Conservation (phyloP, 2,888 invertebrate species). For the Euplexia lucipara region DNA sequence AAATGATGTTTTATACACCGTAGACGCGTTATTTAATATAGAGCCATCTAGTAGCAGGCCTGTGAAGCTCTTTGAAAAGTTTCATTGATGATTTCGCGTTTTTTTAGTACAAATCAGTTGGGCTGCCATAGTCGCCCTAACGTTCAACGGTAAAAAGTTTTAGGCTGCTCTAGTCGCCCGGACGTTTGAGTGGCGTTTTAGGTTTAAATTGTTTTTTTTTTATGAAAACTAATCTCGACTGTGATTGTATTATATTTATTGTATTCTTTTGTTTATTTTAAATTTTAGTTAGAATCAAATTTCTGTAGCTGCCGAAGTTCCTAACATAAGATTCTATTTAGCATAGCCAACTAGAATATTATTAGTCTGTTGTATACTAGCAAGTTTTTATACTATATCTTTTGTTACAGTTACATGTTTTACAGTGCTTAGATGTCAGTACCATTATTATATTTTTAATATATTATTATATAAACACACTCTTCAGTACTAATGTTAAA, state of each 20-base stretch:
- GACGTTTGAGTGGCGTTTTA: no score
- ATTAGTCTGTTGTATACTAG: neutral
- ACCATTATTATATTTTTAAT: neutral
- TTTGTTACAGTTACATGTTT: neutral
- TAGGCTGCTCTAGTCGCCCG: no score
- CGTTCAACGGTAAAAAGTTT: no score
- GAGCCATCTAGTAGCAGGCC: no score
- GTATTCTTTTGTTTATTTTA: constrained; percentile 5
- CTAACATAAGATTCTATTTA: constrained; percentile 7
- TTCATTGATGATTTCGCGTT: no score
- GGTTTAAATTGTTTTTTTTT: neutral
- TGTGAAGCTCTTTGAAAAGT: no score
- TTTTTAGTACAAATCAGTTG: no score
- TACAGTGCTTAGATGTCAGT: neutral
- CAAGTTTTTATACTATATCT: constrained; percentile 1
- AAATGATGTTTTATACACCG: no score
- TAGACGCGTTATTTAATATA: no score
- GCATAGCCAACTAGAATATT: neutral
- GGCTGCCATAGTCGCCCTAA: no score
- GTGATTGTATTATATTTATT: constrained; percentile 11
- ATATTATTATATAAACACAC: neutral
- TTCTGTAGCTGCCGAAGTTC: constrained; percentile 25
- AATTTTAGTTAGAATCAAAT: neutral
- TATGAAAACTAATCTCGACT: neutral
- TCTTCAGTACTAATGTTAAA: constrained; percentile 6